Evolutionary conservation across 2,888 invertebrate species (phyloP).

Genomic region (Parasteatoda lunata): DNA sequence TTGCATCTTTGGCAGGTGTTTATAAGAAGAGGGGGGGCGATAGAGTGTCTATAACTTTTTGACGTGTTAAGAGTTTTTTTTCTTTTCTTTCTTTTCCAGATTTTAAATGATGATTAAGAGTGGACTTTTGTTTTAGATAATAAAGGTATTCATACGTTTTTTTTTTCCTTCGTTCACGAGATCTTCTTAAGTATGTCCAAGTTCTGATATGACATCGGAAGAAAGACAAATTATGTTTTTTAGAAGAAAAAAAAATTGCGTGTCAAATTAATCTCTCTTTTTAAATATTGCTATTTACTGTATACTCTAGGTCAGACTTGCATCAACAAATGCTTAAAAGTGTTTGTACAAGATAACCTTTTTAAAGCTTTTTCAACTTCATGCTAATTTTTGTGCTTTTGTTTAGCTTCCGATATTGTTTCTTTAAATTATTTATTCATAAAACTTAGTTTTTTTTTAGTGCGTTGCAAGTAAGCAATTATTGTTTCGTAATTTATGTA

Average conservation of each 20-base stretch:
- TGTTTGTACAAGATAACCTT: too few species aligned
- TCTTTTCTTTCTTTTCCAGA: slow-evolving; percentile 37
- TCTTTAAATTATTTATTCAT: too few species aligned
- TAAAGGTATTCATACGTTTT: slow-evolving; percentile 29
- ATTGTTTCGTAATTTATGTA: too few species aligned
- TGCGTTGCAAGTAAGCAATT: too few species aligned
- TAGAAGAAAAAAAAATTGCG: background rate
- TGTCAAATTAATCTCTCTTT: too few species aligned
- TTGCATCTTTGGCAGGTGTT: slow-evolving; percentile 66
- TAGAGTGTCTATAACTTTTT: slow-evolving; percentile 62
- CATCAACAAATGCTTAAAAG: too few species aligned
- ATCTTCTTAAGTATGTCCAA: slow-evolving; percentile 40
- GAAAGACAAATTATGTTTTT: slow-evolving; percentile 49
- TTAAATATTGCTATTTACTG: too few species aligned
- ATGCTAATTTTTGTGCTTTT: too few species aligned
- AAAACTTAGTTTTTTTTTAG: too few species aligned
- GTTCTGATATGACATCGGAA: slow-evolving; percentile 46
- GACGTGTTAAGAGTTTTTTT: slow-evolving; percentile 42
- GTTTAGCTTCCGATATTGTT: too few species aligned
- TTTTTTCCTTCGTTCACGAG: slow-evolving; percentile 24
- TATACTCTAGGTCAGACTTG: too few species aligned
- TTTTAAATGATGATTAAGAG: slow-evolving; percentile 66
- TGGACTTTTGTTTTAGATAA: slow-evolving; percentile 65
- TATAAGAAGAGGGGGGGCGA: slow-evolving; percentile 51
- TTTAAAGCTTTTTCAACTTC: too few species aligned